Conservation (phyloP, 2,113 vertebrate genomes). For the Amazona guildingii region DNA sequence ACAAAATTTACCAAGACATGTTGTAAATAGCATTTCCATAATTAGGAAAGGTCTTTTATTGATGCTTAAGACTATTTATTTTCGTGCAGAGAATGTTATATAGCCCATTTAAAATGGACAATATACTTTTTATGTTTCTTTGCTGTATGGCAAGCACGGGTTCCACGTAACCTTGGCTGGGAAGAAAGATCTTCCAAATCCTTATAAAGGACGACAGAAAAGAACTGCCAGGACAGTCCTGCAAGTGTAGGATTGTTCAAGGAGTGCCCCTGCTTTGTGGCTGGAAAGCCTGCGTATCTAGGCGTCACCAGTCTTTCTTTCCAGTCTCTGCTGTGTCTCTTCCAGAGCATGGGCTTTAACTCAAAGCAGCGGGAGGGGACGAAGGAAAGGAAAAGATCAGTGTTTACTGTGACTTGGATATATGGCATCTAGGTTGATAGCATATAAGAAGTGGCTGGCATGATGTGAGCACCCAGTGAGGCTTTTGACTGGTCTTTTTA, state of each 20-base stretch:
- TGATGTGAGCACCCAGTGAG: not conserved
- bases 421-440: not conserved
- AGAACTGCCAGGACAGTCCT: not conserved
- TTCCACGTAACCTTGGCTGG: not conserved
- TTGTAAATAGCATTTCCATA: not conserved
- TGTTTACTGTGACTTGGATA: not conserved
- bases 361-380: not conserved
- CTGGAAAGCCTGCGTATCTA: not conserved
- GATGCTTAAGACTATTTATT: not conserved
- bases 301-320: not conserved
- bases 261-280: not conserved
- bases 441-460: not conserved
- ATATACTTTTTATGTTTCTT: not conserved
- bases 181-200: not conserved
- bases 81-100: not conserved
- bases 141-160: fast-evolving
- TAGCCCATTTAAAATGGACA: not conserved
- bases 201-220: not conserved
- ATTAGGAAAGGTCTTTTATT: not conserved
- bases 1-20: not conserved
- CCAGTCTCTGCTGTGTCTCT: not conserved
- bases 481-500: not conserved
- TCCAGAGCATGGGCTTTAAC: not conserved
- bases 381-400: not conserved
- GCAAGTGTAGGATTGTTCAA: not conserved